A percentile compares a stretch with the other conserved stretches of the same genome.
Evolutionary conservation across 1,140 invertebrate species (phyloP).

Genomic region (Phthorimaea operculella): DNA sequence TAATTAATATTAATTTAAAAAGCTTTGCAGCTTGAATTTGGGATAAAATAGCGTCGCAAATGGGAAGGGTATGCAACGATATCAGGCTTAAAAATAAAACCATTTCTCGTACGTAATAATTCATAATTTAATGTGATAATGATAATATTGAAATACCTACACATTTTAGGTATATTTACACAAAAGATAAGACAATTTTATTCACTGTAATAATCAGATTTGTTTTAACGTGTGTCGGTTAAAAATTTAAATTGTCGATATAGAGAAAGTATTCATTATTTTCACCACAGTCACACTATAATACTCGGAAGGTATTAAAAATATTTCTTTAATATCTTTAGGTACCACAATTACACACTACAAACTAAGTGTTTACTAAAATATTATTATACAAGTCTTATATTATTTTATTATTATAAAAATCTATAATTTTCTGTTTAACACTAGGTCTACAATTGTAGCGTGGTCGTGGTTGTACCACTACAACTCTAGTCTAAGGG

Average conservation of each 20-base stretch:
- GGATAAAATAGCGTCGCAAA: no score
- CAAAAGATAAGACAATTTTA: slow-evolving; percentile 46
- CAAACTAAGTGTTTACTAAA: slow-evolving; percentile 1
- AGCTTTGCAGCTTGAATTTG: no score
- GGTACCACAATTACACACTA: slow-evolving; percentile 20
- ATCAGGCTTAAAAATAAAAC: slow-evolving; percentile 21
- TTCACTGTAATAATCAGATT: slow-evolving; percentile 55
- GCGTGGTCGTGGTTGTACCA: slow-evolving; percentile 17
- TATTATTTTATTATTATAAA: slow-evolving; percentile 44
- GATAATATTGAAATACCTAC: slow-evolving; percentile 52
- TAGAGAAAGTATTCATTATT: neutral
- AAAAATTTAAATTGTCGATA: slow-evolving; percentile 20
- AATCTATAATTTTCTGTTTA: slow-evolving; percentile 55
- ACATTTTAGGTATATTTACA: slow-evolving; percentile 41
- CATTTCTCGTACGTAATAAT: slow-evolving; percentile 38
- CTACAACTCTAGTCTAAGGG: slow-evolving; percentile 47
- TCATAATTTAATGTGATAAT: slow-evolving; percentile 64
- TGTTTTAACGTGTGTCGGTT: slow-evolving; percentile 33
- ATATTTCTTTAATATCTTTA: slow-evolving; percentile 40
- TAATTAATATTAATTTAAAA: no score
- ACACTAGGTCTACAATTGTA: slow-evolving; percentile 39
- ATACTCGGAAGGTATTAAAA: slow-evolving; percentile 63
- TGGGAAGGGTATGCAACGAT: no score
- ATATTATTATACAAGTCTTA: slow-evolving; percentile 62
- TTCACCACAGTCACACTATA: neutral